Percentiles rank a stretch among this genome's conserved stretches.
Evolutionary conservation across 2,888 invertebrate genomes (phyloP).

Genomic region (Artemia sinica): DNA sequence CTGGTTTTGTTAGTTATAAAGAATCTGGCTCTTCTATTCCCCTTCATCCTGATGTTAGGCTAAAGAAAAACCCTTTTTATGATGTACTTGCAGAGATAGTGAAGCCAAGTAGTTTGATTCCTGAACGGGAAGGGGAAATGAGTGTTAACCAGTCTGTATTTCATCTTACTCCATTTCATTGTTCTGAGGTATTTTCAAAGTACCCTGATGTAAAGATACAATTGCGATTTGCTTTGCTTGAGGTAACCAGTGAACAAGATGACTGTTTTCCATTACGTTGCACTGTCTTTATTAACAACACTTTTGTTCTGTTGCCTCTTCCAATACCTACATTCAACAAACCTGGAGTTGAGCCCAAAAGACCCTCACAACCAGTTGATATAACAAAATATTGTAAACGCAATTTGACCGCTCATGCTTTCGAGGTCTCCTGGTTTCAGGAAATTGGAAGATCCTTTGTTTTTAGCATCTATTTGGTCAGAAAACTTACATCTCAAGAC

Average conservation of each 20-base stretch:
- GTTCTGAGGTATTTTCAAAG: conserved; percentile 60
- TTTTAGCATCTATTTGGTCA: conserved; percentile 66
- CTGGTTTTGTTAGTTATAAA: no score
- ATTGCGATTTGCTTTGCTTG: conserved; percentile 75
- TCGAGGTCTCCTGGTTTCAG: conserved; percentile 75
- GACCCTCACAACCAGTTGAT: conserved; percentile 88
- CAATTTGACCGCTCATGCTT: conserved; percentile 64
- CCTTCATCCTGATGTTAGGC: conserved; percentile 75
- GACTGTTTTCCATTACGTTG: conserved; percentile 86
- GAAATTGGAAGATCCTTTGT: conserved; percentile 68
- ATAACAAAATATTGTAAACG: conserved; percentile 71
- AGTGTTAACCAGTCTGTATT: conserved; percentile 74
- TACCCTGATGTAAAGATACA: conserved; percentile 59
- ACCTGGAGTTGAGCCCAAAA: conserved; percentile 86
- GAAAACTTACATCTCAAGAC: conserved; percentile 65
- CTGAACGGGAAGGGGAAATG: conserved; percentile 37
- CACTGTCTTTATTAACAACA: conserved; percentile 78
- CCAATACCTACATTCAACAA: conserved; percentile 94
- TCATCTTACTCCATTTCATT: conserved; percentile 79
- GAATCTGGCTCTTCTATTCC: no score
- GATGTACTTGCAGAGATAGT: conserved; percentile 69
- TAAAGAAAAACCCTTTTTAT: conserved; percentile 80
- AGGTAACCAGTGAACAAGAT: conserved; percentile 79
- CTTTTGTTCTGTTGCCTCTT: conserved; percentile 73
- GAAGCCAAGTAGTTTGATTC: conserved; percentile 61